A percentile compares a stretch with the other conserved stretches of the same genome.
Conservation (phyloP, 35 echinoderm and acorn worm species). For the Patiria miniata region DNA sequence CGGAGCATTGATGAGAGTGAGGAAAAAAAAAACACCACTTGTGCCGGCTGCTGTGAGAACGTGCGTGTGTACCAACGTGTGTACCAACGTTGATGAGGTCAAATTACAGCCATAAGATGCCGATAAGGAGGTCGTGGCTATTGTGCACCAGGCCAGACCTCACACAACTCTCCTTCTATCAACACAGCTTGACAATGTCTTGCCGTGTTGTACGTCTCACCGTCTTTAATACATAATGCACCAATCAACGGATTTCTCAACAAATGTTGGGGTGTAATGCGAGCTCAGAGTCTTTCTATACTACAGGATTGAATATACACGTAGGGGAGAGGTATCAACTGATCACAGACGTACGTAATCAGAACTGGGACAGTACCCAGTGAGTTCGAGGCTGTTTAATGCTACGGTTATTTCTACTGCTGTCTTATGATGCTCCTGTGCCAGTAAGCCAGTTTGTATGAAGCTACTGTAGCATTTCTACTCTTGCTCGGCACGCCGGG, state of each 20-base stretch:
- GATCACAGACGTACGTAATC: too few relatives aligned
- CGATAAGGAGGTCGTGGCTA: constrained; percentile 1
- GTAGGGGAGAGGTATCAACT: too few relatives aligned
- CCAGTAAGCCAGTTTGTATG: constrained; percentile 1
- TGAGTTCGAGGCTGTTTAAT: not conserved
- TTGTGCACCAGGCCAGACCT: not conserved
- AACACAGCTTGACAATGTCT: not conserved
- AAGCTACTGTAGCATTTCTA: not conserved
- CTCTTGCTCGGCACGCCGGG: too few relatives aligned
- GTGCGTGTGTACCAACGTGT: not conserved
- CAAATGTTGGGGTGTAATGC: not conserved
- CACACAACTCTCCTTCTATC: not conserved
- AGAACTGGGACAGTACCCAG: too few relatives aligned
- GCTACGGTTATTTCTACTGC: not conserved
- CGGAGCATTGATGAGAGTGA: not conserved
- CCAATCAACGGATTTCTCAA: constrained; percentile 10
- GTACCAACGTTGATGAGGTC: constrained; percentile 10
- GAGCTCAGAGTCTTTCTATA: not conserved
- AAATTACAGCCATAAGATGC: not conserved
- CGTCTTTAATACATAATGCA: not conserved
- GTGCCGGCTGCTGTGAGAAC: not conserved
- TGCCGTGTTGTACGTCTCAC: not conserved
- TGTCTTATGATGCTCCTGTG: not conserved
- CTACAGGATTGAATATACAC: too few relatives aligned
- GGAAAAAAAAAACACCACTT: not conserved